Conservation (phyloP, 2,113 vertebrate genomes). For the Chlorodrepanis virens region DNA sequence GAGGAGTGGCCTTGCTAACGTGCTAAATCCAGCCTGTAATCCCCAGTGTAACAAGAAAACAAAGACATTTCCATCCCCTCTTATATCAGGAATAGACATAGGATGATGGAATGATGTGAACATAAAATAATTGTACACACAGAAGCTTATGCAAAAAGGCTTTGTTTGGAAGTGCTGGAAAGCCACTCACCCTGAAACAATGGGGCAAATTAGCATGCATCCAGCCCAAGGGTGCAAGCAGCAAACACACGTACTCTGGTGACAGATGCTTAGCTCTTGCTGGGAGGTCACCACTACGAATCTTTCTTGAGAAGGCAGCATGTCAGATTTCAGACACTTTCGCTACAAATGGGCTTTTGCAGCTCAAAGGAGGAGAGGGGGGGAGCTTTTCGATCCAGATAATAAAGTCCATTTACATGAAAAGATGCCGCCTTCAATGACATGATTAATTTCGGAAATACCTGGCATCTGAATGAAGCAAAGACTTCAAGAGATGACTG, state of each 20-base stretch:
- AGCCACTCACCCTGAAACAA: constrained; percentile 89
- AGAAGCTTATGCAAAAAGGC: constrained; percentile 74
- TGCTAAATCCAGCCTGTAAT: constrained; percentile 64
- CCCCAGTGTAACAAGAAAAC: constrained; percentile 55
- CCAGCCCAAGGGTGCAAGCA: constrained; percentile 70
- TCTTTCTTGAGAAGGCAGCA: constrained; percentile 75
- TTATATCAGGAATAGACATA: constrained; percentile 54
- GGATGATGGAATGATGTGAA: constrained; percentile 81
- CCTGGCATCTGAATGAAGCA: constrained; percentile 80
- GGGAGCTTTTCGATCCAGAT: constrained; percentile 68
- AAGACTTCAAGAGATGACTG: constrained; percentile 76
- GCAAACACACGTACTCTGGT: constrained; percentile 48
- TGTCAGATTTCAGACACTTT: constrained; percentile 79
- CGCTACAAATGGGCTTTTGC: constrained; percentile 71
- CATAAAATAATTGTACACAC: constrained; percentile 72
- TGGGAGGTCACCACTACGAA: constrained; percentile 77
- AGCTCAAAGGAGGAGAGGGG: constrained; percentile 55
- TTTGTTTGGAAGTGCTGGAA: constrained; percentile 84
- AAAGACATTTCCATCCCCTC: constrained; percentile 57
- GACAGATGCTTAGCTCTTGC: constrained; percentile 79
- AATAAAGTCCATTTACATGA: constrained; percentile 82
- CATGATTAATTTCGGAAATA: constrained; percentile 86
- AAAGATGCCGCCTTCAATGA: constrained; percentile 79
- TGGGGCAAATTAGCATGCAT: constrained; percentile 82
- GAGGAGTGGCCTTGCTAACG: constrained; percentile 45